Base-by-base conservation (phyloP, 2,113 vertebrate species). In the Strix uralensis region DNA sequence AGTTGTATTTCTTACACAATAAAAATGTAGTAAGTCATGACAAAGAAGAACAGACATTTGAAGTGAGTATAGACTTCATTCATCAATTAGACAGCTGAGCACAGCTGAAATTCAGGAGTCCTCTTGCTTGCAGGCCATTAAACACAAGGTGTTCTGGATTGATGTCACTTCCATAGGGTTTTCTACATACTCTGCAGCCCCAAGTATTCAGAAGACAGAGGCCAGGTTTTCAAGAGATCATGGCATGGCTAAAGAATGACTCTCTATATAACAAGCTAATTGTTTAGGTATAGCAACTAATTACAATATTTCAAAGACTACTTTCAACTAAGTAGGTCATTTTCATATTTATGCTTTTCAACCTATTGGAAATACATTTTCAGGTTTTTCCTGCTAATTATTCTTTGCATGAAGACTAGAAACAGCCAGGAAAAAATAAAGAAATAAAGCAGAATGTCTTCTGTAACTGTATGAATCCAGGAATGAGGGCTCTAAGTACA, bases 1-100 rank as follows among this genome's bases (percentile, higher is more conserved):
- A 16, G n/a, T 9, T 0, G 0, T 49, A 26, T 67, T 81, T 86
- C 58, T 81, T 71, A 52, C 30, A 47, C 13, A 16, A 23, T 29
- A 55, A 63, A 82, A 25, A 8, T 80, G 32, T 30, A n/a, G 17
- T 71, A 71, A 61, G 21, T 75, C 10, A 22, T 42, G 30, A 44
- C 40, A 71, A 86, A 51, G 49, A 69, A 75, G 67, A 73, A 11
- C 7, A 8, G 55, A 70, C 29, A 49, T 86, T 70, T 73, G 18
- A 63, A 81, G 51, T 55, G 5, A 66, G 20, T 9, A 5, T 15
- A 52, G 72, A 11, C 9, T 63, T 82, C 3, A 2, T 65, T 88
- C 30, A 54, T 65, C n/a, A 17, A 23, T 65, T n/a, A 51, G n/a
- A 29, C 16, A 71, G 22, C 72, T 71, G 32, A 92, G 23, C 13